phyloP scores from a whole-genome alignment of 2,888 invertebrate species.

The Drosophila kanekoi region DNA sequence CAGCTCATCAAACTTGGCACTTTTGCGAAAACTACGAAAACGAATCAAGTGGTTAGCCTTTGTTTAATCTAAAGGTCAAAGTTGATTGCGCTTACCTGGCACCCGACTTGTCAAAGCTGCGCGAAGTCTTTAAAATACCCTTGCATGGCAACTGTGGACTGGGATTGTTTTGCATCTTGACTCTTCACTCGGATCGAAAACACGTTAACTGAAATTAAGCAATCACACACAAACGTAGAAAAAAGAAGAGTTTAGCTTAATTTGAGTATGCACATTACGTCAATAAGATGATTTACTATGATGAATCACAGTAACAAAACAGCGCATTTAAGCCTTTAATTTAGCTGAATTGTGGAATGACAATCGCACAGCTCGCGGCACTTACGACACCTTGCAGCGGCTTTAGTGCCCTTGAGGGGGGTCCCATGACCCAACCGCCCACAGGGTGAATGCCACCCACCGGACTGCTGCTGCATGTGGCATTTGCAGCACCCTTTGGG shows the following conservation, averaged over 20 bases:
- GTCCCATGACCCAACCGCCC: conserved; percentile 55
- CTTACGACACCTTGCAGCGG: conserved; percentile 66
- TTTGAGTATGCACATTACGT: conserved; percentile 55
- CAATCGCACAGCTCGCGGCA: conserved; percentile 50
- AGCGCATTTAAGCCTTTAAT: conserved; percentile 38
- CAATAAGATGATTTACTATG: conserved; percentile 34
- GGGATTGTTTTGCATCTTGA: conserved; percentile 83
- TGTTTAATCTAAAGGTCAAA: conserved; percentile 41
- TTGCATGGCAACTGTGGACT: conserved; percentile 86
- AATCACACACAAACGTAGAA: conserved; percentile 2
- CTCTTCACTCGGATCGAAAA: conserved; percentile 4
- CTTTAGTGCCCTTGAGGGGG: conserved; percentile 69
- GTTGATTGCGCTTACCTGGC: conserved; percentile 83
- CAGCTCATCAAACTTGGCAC: conserved; percentile 98
- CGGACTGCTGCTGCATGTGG: conserved; percentile 49
- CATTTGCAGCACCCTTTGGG: conserved; percentile 56
- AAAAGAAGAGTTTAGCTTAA: conserved; percentile 8
- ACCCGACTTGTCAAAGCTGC: conserved; percentile 92
- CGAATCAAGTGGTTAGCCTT: neutral
- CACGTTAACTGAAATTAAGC: conserved; percentile 32
- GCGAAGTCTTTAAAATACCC: conserved; percentile 96
- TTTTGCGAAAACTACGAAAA: conserved; percentile 85
- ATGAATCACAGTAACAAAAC: conserved; percentile 57
- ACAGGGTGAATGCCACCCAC: conserved; percentile 55
- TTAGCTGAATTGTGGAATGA: conserved; percentile 31